Evolutionary conservation across 1,140 invertebrate species (phyloP), one percentile per base, ranked within the genome.

Genomic region (Pachyrhynchus sulphureomaculatus): DNA sequence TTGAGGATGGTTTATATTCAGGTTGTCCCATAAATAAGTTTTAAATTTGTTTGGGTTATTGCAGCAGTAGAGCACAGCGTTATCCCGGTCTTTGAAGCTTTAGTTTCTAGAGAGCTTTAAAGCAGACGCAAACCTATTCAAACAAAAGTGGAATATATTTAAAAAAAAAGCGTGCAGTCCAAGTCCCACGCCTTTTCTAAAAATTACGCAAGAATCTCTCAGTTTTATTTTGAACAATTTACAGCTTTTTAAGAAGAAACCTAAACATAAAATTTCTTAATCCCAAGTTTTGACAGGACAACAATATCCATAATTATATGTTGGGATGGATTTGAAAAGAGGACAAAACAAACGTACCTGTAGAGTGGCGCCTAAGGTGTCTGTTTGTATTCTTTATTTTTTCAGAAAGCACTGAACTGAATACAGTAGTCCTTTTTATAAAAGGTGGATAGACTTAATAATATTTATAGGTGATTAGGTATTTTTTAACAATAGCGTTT

Each of bases 341-440:
- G 53, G 53, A 56, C 53, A 56, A 56, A 56, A 56, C 53, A 56
- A 20, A 45, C 41, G 42, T 56, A 56, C 53, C 53, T 56, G 53
- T 56, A 26, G 34, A 45, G 53, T 56, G 53, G 53, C 53, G 53
- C 53, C 53, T 45, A 15, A 33, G 53, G 53, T 56, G 53, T 56
- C 41, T 44, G 24, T 45, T 56, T 32, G 39, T 32, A 34, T 56
- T 56, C 53, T 56, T 56, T 33, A 17, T 13, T 56, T 56, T 41
- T 56, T 56, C 20, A 17, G 13, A n/a, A 53, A 39, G 36, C 29
- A 15, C 51, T 20, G 17, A 18, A 3, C 3, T 42, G 15, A 20
- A 42, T 42, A 42, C 39, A 42, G 18, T 20, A 42, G 18, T 42
- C 4, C 17, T 42, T 18, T 42, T 20, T 10, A 12, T 18, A 42